These are phyloP conservation scores for Bathybates hornii DNA, from an alignment of 2,113 vertebrate genomes.

Conservation along the genomic window DNA sequence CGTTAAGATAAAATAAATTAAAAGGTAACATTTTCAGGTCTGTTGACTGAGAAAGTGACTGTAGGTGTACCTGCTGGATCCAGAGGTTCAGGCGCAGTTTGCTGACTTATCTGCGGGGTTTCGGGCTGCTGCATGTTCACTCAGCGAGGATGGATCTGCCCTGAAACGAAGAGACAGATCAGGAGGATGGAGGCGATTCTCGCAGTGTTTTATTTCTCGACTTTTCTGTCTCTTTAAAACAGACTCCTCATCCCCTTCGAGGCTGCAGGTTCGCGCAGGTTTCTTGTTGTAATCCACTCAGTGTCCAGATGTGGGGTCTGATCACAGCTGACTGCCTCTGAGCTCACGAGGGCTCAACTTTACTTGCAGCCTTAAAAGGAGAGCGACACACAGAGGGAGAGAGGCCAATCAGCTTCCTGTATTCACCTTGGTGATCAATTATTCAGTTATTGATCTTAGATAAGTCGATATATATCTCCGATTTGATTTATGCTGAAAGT, in stretches of 20 bases:
- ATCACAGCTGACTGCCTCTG: not conserved
- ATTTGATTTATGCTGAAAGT: not conserved
- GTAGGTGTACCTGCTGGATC: conserved; percentile 53
- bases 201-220: not conserved
- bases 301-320: not conserved
- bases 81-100: not conserved
- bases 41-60: not conserved
- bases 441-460: not conserved
- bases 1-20: not conserved
- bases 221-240: not conserved
- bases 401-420: conserved; percentile 33
- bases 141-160: not conserved
- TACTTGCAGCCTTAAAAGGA: not conserved
- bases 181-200: not conserved
- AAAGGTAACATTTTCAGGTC: not conserved
- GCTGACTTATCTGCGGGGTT: conserved; percentile 21
- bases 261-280: not conserved
- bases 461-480: not conserved
- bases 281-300: not conserved
- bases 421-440: not conserved
- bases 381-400: not conserved
- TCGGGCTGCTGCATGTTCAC: conserved; percentile 63
- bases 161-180: not conserved
- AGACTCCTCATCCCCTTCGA: not conserved
- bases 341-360: conserved; percentile 29